Conservation (phyloP, 2,113 vertebrate species). For the Gorsachius goisagi region DNA sequence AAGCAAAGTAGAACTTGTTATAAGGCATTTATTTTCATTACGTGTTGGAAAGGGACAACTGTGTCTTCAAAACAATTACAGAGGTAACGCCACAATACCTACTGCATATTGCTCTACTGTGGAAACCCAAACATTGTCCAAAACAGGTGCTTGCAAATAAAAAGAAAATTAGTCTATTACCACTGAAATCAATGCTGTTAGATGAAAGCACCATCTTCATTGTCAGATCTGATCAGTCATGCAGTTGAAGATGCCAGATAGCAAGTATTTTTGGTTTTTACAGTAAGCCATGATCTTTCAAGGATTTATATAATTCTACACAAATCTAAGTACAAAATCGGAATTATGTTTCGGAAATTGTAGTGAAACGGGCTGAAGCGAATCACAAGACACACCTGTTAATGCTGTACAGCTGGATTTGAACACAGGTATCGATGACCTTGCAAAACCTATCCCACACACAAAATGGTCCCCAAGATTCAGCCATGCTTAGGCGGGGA, state of each 20-base stretch:
- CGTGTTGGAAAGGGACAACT: conserved; percentile 36
- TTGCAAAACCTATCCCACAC: neutral
- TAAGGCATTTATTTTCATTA: conserved; percentile 62
- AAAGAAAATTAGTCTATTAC: neutral
- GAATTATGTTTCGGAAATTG: conserved; percentile 4
- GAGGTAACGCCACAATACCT: conserved; percentile 44
- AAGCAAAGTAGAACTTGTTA: neutral
- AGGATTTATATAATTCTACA: neutral
- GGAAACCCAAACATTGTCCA: conserved; percentile 14
- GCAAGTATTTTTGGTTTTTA: conserved; percentile 31
- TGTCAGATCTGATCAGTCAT: neutral
- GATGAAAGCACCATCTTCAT: conserved; percentile 36
- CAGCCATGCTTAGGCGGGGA: neutral
- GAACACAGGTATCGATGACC: neutral
- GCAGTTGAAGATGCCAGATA: neutral
- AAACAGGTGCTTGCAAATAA: conserved; percentile 16
- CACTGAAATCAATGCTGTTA: conserved; percentile 9
- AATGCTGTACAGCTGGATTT: conserved; percentile 9
- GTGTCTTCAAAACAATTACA: conserved; percentile 24
- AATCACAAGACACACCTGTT: conserved; percentile 27
- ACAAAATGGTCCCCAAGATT: conserved; percentile 18
- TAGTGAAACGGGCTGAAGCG: neutral
- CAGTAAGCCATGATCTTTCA: conserved; percentile 22
- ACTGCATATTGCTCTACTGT: conserved; percentile 26
- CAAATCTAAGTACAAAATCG: conserved; percentile 20